Percentiles rank a stretch among this genome's conserved stretches.
phyloP scores from a whole-genome alignment of 35 echinoderm and acorn worm genomes.

The Strongylocentrotus purpuratus region DNA sequence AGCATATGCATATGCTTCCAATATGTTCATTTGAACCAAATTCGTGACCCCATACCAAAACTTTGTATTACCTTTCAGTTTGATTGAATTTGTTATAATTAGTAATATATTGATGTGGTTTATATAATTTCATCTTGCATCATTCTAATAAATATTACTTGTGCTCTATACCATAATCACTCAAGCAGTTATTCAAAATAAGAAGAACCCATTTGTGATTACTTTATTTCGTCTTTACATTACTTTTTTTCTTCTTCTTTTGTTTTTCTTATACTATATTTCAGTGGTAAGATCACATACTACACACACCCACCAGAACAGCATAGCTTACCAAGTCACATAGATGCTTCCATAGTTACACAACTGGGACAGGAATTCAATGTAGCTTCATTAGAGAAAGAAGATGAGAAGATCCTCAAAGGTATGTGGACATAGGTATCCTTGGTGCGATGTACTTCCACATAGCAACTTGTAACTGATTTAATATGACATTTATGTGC shows the following conservation, averaged over 20 bases:
- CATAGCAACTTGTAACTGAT: background rate
- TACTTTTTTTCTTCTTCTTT: background rate
- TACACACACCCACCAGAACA: constrained; percentile 89
- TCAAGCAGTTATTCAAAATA: background rate
- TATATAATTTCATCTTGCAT: no score
- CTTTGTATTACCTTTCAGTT: no score
- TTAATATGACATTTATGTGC: background rate
- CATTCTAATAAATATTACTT: no score
- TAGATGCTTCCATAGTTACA: constrained; percentile 79
- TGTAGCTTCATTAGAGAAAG: constrained; percentile 61
- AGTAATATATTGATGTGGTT: background rate
- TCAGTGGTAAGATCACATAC: constrained; percentile 92
- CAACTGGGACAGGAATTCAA: constrained; percentile 85
- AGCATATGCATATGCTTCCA: no score
- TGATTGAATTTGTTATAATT: background rate
- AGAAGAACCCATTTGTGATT: background rate
- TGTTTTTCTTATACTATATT: background rate
- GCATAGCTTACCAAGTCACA: constrained; percentile 78
- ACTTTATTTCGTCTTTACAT: background rate
- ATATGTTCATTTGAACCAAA: no score
- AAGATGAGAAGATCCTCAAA: constrained; percentile 86
- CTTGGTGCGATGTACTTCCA: no score
- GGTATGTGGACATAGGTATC: constrained; percentile 55
- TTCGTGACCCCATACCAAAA: no score
- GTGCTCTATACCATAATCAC: no score